Base-by-base conservation (phyloP, 1,140 invertebrate species). In the Calosoma granatense region DNA sequence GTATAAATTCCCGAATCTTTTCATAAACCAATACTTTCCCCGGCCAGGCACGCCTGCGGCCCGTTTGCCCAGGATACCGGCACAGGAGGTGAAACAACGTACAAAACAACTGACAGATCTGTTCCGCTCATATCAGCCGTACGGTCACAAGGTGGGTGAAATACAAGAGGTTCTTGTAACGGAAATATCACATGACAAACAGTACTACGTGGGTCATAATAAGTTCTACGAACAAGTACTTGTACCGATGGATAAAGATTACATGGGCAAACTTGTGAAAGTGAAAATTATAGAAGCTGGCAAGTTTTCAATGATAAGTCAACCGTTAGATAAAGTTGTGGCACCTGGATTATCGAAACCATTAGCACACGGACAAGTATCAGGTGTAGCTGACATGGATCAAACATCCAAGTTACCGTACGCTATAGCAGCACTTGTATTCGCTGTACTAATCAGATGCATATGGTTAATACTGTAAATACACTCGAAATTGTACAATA, bases 1-100 rank as follows among this genome's bases (percentile, higher is more conserved):
- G 67, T 94, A 97, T 67, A 84, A 86, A 63, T 99, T 99, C 71
- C 88, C 94, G 0, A 90, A 87, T 64, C 76, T 99, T 2, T 98
- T 97, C 71, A 98, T 98, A 58, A 98, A 99, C 75, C 95, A 98
- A 73, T 99, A 96, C 73, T 99, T 91, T 65, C 91, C 96, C 0
- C 73, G 97, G 51, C 93, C 94, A 0, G 94, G 94, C 0, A 99
- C 96, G 0, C 93, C 93, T 0, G 96, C 96, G 3, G 94, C 94
- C 4, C 84, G 85, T 65, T 89, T 99, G 86, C 73, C 78, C 3
- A 81, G 86, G 65, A 78, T 92, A 55, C 86, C 92, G 0, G 80
- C 90, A 0, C 81, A 91, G 67, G 81, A 90, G 67, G 93, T 97
- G 0, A 97, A 98, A 72, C 81, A 82, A 61, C 78, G 96, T 51